These are phyloP conservation scores for Stenichneumon culpator DNA, from an alignment of 2,888 invertebrate species.

Conservation along the genomic window DNA sequence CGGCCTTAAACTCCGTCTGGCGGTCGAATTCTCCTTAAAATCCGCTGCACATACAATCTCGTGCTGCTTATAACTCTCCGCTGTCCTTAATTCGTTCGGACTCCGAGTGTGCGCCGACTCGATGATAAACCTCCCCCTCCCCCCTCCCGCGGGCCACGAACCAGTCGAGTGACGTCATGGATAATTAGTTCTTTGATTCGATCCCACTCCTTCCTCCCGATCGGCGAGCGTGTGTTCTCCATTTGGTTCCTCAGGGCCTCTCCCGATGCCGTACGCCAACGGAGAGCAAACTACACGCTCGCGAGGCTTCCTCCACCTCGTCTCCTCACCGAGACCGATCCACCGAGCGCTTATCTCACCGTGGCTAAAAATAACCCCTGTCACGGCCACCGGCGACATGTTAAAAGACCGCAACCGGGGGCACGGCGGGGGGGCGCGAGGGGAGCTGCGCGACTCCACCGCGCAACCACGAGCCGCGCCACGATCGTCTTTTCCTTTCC, in stretches of 20 bases:
- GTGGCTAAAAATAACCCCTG: constrained; percentile 84
- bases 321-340: constrained; percentile 63
- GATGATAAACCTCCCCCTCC: constrained; percentile 51
- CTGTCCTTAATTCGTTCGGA: constrained; percentile 68
- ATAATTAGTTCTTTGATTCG: constrained; percentile 81
- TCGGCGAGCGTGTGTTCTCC: constrained; percentile 27
- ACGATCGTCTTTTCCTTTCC: constrained; percentile 56
- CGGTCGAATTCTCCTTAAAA: constrained; percentile 32
- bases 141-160: constrained; percentile 61
- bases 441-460: background rate
- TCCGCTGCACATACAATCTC: constrained; percentile 28
- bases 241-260: constrained; percentile 49
- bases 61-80: constrained; percentile 27
- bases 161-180: constrained; percentile 81
- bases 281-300: constrained; percentile 23
- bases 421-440: background rate
- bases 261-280: constrained; percentile 39
- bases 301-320: constrained; percentile 38
- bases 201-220: constrained; percentile 70
- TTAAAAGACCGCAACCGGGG: constrained; percentile 76
- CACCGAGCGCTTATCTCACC: constrained; percentile 82
- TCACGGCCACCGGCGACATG: constrained; percentile 85
- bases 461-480: constrained; percentile 52
- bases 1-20: constrained; percentile 19
- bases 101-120: constrained; percentile 54